phyloP scores from a whole-genome alignment of 2,113 vertebrate species.

The Mus pahari region DNA sequence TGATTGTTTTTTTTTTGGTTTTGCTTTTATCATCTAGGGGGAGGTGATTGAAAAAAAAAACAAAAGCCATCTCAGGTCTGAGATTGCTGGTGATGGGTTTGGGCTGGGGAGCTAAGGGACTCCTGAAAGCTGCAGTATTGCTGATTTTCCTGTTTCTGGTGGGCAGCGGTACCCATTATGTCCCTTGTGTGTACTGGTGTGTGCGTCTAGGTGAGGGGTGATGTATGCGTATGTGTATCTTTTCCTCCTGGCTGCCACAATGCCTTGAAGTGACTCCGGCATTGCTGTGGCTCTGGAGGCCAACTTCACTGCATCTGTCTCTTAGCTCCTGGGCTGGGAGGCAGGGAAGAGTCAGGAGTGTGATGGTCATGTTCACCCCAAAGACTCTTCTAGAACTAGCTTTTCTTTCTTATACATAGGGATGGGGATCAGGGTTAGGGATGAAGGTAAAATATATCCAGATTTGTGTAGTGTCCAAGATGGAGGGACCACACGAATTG shows the following conservation, averaged over 20 bases:
- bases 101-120: background rate
- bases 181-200: background rate
- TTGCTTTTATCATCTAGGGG: background rate
- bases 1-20: background rate
- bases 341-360: background rate
- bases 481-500: background rate
- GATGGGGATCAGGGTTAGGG: background rate
- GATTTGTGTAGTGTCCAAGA: background rate
- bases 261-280: background rate
- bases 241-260: background rate
- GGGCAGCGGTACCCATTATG: background rate
- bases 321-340: background rate
- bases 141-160: background rate
- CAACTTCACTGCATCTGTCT: background rate
- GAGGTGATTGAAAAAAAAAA: background rate
- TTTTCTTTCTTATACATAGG: background rate
- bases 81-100: background rate
- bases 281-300: background rate
- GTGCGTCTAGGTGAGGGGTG: background rate
- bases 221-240: accelerated
- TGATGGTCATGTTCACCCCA: accelerated
- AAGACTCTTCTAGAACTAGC: background rate
- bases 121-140: background rate
- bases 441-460: background rate
- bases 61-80: background rate